These are phyloP conservation scores for Pyrrhia umbra DNA, from an alignment of 2,888 invertebrate species.

Conservation along the genomic window DNA sequence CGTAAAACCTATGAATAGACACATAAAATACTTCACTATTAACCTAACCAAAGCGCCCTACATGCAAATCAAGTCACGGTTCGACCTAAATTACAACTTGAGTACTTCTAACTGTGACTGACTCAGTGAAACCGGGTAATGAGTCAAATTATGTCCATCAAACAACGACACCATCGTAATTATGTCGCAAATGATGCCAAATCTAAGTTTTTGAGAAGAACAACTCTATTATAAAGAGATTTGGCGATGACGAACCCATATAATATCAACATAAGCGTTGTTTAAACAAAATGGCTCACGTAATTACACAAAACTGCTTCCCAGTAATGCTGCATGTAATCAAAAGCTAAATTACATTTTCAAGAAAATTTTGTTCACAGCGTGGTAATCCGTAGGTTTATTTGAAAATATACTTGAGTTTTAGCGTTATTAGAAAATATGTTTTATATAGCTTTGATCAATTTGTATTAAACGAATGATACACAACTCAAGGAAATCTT, in stretches of 20 bases:
- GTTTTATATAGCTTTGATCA: constrained; percentile 1
- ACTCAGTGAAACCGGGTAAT: constrained; percentile 77
- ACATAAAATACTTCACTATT: constrained; percentile 76
- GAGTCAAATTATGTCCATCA: constrained; percentile 81
- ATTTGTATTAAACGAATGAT: constrained; percentile 9
- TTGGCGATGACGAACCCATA: constrained; percentile 77
- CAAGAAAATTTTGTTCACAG: constrained; percentile 46
- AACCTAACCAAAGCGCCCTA: constrained; percentile 77
- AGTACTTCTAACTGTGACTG: constrained; percentile 76
- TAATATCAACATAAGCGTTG: constrained; percentile 72
- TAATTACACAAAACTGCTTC: constrained; percentile 72
- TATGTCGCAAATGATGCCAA: constrained; percentile 79
- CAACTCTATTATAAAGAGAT: constrained; percentile 86
- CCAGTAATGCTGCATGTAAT: constrained; percentile 48
- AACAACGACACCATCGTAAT: constrained; percentile 78
- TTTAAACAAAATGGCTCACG: constrained; percentile 70
- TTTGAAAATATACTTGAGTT: constrained; percentile 27
- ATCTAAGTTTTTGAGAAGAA: constrained; percentile 76
- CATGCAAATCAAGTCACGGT: constrained; percentile 88
- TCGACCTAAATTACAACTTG: constrained; percentile 82
- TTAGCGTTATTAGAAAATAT: constrained; percentile 10
- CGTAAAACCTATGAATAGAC: constrained; percentile 78
- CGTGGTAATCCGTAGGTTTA: constrained; percentile 16
- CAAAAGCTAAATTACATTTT: constrained; percentile 54
- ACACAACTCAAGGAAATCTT: no score